Evolutionary conservation across 2,888 invertebrate species (phyloP).

Genomic region (Pseudoips prasinana): DNA sequence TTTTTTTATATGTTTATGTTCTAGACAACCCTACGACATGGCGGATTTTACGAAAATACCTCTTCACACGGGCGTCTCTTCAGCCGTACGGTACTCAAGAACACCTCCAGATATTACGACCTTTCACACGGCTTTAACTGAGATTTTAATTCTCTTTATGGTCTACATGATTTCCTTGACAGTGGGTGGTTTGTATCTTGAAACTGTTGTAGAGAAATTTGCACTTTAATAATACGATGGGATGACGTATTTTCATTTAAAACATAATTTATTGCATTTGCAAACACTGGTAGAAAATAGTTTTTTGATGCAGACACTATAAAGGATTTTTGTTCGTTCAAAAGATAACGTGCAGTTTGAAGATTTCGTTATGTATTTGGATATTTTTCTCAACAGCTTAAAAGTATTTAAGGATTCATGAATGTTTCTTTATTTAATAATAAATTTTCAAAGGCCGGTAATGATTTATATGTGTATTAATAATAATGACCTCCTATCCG

Average conservation of each 20-base stretch:
- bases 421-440: too few relatives aligned
- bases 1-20: too few relatives aligned
- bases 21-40: slow-evolving; percentile 22
- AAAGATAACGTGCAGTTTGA: too few relatives aligned
- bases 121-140: slow-evolving; percentile 14
- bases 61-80: slow-evolving; percentile 19
- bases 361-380: too few relatives aligned
- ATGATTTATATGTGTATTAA: too few relatives aligned
- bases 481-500: too few relatives aligned
- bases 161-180: slow-evolving; percentile 10
- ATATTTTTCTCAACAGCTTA: too few relatives aligned
- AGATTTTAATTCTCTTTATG: slow-evolving; percentile 30
- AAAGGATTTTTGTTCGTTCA: neutral
- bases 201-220: slow-evolving; percentile 1
- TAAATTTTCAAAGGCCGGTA: too few relatives aligned
- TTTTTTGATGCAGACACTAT: neutral
- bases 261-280: neutral
- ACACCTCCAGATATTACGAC: slow-evolving; percentile 26
- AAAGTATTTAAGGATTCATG: too few relatives aligned
- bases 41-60: slow-evolving; percentile 26
- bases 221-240: neutral
- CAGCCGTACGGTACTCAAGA: slow-evolving; percentile 16
- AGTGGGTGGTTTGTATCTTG: slow-evolving; percentile 17
- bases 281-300: neutral
- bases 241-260: neutral